phyloP scores from a whole-genome alignment of 1,140 invertebrate genomes.

The Tachypleus tridentatus region DNA sequence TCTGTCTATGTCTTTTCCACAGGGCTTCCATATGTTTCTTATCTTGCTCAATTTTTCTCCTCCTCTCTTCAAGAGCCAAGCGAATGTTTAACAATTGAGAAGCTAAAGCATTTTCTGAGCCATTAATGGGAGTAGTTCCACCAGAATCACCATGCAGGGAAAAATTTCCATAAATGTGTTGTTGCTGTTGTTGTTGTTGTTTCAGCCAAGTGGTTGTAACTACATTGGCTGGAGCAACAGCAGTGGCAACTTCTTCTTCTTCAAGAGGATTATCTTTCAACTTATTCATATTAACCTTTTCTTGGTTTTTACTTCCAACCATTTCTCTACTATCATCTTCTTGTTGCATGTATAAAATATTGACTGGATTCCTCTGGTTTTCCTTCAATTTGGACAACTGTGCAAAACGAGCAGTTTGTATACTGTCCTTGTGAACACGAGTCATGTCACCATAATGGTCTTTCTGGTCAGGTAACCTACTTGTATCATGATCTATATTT shows the following conservation, averaged over 20 bases:
- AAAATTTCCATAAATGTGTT: no score
- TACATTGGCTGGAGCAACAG: no score
- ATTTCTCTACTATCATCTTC: conserved; percentile 30
- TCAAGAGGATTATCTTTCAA: no score
- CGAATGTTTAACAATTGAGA: conserved; percentile 71
- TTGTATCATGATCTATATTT: no score
- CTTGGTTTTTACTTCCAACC: no score
- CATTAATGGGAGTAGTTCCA: no score
- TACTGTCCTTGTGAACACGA: neutral
- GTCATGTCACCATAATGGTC: neutral
- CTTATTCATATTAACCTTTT: no score
- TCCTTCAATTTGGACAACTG: conserved; percentile 43
- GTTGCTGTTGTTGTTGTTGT: no score
- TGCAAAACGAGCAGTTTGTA: conserved; percentile 50
- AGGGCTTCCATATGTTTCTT: conserved; percentile 74
- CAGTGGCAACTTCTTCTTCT: no score
- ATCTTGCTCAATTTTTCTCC: conserved; percentile 78
- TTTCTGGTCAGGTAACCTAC: no score
- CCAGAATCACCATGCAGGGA: no score
- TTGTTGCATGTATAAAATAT: conserved; percentile 49
- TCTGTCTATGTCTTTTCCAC: conserved; percentile 71
- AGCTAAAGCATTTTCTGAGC: conserved; percentile 32
- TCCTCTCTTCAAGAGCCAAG: conserved; percentile 86
- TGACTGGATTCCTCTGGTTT: conserved; percentile 38
- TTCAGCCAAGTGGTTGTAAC: no score